Conservation (phyloP, 2,113 vertebrate species). For the Sialia sialis region DNA sequence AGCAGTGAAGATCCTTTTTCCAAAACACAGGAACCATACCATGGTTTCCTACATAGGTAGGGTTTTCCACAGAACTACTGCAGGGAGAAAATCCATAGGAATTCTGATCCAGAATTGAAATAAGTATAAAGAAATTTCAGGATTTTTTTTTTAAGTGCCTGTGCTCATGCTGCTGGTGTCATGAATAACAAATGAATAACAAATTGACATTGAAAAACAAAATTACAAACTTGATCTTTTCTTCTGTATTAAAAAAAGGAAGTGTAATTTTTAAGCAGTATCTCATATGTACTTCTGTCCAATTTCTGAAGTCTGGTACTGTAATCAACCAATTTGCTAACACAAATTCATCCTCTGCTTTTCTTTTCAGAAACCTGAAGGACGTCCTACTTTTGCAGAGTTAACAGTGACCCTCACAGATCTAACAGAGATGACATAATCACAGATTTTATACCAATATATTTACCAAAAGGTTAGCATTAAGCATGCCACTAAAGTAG, state of each 20-base stretch:
- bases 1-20: not conserved
- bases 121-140: not conserved
- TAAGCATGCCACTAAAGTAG: not conserved
- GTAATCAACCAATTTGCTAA: not conserved
- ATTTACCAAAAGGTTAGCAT: not conserved
- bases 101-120: not conserved
- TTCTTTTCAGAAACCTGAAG: constrained; percentile 75
- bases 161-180: not conserved
- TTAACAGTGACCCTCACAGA: constrained; percentile 72
- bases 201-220: too few species aligned
- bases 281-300: not conserved
- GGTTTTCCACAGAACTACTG: not conserved
- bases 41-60: not conserved
- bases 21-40: not conserved
- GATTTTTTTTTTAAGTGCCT: not conserved
- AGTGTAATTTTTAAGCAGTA: not conserved
- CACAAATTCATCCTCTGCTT: not conserved
- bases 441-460: not conserved
- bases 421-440: constrained; percentile 67
- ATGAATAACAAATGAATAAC: not conserved
- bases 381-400: constrained; percentile 79
- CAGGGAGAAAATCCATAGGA: not conserved
- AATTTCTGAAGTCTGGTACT: not conserved
- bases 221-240: not conserved
- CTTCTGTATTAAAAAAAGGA: not conserved